Evolutionary conservation across 2,888 invertebrate species (phyloP), one percentile per base, ranked within the genome.

Genomic region (Drepanosiphum platanoidis): DNA sequence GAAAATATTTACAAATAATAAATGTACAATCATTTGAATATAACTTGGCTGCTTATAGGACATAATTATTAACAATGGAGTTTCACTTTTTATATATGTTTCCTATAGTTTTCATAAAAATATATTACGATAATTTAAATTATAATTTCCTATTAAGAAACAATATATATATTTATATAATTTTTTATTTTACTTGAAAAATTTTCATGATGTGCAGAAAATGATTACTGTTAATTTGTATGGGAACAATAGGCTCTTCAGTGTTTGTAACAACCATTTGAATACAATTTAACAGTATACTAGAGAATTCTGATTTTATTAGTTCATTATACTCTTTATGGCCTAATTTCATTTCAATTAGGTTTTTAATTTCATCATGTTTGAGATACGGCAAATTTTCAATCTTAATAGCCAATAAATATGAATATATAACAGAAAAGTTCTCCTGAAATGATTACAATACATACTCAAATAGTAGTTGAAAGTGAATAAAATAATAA

Each of bases 21-120:
- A 86, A 34, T 79, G 87, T 30, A 93, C 88, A 86, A 92, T 90
- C 88, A 91, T 91, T 87, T 93, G 92, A 80, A 93, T 88, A n/a
- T 90, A 89, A 64, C 90, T 88, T 5, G 92, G 92, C 87, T 90
- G 90, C 77, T 91, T 90, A 0, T 81, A 86, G 61, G 86, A 87
- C 82, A 88, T 74, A 52, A 64, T 70, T 36, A 83, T 79, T 34
- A 88, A 68, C 22, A 88, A 72, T 18, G 86, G 86, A 42, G 42
- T n/a, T 36, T 86, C 74, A 79, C 68, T 86, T 66, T 86, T 81
- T 13, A 86, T 84, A 58, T 86, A 82, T 27, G 86, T 81, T 27
- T 86, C 78, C 87, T 88, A 72, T 75, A 86, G 81, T 61, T 46
- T 64, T 70, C 27, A 32, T 68, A 71, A 27, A 27, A 18, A 58